phyloP scores from a whole-genome alignment of 2,888 invertebrate genomes.

The Arge pagana region DNA sequence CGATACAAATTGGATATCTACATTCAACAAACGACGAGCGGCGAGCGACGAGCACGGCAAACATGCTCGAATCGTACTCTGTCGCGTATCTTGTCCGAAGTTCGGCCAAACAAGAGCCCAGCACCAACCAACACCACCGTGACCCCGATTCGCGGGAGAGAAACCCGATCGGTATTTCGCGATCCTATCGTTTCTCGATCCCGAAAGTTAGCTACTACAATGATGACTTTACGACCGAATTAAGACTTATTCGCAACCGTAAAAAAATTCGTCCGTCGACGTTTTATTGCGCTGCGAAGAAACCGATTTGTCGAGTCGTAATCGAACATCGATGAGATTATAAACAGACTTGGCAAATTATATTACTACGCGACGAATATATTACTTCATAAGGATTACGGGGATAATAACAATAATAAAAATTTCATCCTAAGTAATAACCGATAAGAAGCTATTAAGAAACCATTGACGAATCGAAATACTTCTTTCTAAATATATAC shows the following conservation, averaged over 20 bases:
- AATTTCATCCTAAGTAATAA: too few relatives aligned
- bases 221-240: not conserved
- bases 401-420: too few relatives aligned
- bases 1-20: conserved; percentile 15
- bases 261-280: conserved; percentile 1
- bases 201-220: not conserved
- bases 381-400: too few relatives aligned
- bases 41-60: not conserved
- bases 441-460: too few relatives aligned
- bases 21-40: not conserved
- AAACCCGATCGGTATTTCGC: conserved; percentile 4
- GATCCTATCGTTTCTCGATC: conserved; percentile 15
- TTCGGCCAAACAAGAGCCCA: conserved; percentile 6
- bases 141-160: conserved; percentile 21
- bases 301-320: too few relatives aligned
- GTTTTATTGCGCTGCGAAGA: too few relatives aligned
- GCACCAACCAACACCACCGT: conserved; percentile 25
- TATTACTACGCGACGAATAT: too few relatives aligned
- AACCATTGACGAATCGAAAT: too few relatives aligned
- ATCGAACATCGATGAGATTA: too few relatives aligned
- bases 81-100: conserved; percentile 1
- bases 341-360: too few relatives aligned
- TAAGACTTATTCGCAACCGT: conserved; percentile 14
- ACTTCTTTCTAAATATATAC: conserved; percentile 29
- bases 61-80: not conserved